Evolutionary conservation across 1,140 invertebrate genomes (phyloP).

Genomic region (Drosophila azteca): DNA sequence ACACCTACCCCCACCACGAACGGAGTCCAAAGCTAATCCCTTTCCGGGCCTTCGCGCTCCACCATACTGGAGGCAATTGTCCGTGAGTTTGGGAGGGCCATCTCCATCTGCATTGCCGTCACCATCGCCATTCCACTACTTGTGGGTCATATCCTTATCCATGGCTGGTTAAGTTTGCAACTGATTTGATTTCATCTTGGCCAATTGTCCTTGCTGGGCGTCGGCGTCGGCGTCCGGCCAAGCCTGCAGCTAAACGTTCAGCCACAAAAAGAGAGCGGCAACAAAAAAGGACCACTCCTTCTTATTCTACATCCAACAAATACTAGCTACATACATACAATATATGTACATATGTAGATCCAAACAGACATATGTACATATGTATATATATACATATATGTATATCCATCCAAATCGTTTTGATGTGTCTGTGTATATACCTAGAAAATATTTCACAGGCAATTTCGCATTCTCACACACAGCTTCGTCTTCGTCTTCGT

Average conservation of each 20-base stretch:
- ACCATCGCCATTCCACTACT: background rate
- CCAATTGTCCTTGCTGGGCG: constrained; percentile 28
- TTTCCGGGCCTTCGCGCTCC: constrained; percentile 12
- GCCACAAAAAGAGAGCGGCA: too few species aligned
- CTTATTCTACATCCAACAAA: background rate
- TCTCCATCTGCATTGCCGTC: too few species aligned
- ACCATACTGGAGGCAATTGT: constrained; percentile 41
- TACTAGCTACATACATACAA: background rate
- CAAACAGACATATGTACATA: background rate
- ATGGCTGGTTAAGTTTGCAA: constrained; percentile 49
- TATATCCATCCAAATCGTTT: constrained; percentile 3
- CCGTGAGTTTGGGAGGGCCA: constrained; percentile 11
- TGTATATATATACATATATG: background rate
- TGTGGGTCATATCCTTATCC: constrained; percentile 31
- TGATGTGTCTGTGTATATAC: constrained; percentile 31
- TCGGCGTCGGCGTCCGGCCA: constrained; percentile 1
- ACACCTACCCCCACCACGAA: background rate
- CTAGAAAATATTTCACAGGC: constrained; percentile 73
- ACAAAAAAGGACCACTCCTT: too few species aligned
- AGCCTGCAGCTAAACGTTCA: constrained; percentile 38
- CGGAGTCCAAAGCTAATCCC: constrained; percentile 24
- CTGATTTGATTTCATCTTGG: constrained; percentile 54
- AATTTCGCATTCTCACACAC: constrained; percentile 68
- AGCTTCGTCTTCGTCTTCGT: constrained; percentile 39
- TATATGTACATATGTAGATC: constrained; percentile 4